Evolutionary conservation across 2,797 vertebrate species (phyloP), one percentile per base, ranked within the genome.

Genomic region (Petrocephalus sullivani): DNA sequence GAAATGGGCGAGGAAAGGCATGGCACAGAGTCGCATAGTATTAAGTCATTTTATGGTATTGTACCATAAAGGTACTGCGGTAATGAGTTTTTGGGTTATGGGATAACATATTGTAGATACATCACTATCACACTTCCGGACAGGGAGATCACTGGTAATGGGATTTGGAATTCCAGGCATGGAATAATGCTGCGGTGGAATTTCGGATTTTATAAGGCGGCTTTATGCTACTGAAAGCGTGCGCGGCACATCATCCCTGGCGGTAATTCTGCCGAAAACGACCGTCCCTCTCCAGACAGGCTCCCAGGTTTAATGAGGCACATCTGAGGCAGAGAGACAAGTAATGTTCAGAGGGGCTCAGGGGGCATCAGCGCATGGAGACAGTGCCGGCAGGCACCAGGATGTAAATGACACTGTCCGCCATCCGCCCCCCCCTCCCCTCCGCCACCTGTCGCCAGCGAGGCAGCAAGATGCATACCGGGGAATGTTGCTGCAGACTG

Each of bases 41-140:
- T 57, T 58, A 86, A 58, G 56, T 57, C 33, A 58, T 57, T 86
- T 86, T 58, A 58, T 23, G 84, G 16, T 37, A 57, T 86, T 58
- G 23, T 60, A 60, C 23, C 84, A 58, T 54, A 57, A 86, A 86
- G 84, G 53, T 60, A 41, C 54, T 86, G 56, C 54, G 6, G 56
- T 86, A 86, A 86, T 86, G 84, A 86, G 82, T 54, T 85, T 71
- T 85, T 57, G 82, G 49, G 82, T 78, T 78, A 83, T 53, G 81
- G 81, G 51, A 54, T 60, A 58, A 57, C 56, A 58, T 60, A 85
- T 78, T 51, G 81, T 83, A 83, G 21, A 83, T 83, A 54, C 51
- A 51, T 51, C 81, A 83, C 81, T 83, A 83, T 54, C 19, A 54
- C 2, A 21, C 49, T 54, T 51, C n/a, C 41, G 8, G 14, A 21